Evolutionary conservation across 2,113 vertebrate genomes (phyloP).

Genomic region (Phainopepla nitens): DNA sequence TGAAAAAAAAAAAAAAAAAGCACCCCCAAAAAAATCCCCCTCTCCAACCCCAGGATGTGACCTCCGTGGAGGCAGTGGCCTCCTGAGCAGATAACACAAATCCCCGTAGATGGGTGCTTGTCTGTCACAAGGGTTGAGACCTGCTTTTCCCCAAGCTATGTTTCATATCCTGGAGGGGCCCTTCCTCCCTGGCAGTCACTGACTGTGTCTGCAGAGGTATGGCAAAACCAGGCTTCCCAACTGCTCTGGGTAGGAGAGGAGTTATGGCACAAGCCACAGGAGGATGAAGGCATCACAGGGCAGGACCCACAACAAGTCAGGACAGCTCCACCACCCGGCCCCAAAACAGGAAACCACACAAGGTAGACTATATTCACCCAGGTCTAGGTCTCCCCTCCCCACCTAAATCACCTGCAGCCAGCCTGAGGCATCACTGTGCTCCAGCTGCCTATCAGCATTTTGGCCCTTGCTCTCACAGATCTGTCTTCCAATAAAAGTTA

Average conservation of each 20-base stretch:
- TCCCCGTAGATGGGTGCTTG: background rate
- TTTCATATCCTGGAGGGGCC: accelerated
- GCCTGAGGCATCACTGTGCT: background rate
- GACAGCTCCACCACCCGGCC: background rate
- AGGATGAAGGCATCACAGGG: background rate
- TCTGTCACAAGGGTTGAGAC: background rate
- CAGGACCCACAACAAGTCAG: background rate
- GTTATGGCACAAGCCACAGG: background rate
- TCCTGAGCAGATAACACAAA: background rate
- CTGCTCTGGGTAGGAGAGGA: background rate
- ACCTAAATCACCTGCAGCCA: background rate
- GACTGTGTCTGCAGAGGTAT: background rate
- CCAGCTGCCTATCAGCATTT: background rate
- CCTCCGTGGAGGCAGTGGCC: background rate
- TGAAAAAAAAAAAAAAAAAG: background rate
- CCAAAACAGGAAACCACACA: background rate
- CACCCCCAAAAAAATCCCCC: background rate
- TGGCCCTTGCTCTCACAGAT: accelerated
- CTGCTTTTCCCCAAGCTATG: background rate
- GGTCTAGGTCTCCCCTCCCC: background rate
- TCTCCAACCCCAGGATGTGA: background rate
- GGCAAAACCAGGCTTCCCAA: background rate
- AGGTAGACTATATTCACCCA: background rate
- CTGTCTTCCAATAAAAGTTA: background rate
- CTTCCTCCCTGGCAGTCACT: background rate